Evolutionary conservation across 2,888 invertebrate species (phyloP).

Genomic region (Ecliptopera silaceata): DNA sequence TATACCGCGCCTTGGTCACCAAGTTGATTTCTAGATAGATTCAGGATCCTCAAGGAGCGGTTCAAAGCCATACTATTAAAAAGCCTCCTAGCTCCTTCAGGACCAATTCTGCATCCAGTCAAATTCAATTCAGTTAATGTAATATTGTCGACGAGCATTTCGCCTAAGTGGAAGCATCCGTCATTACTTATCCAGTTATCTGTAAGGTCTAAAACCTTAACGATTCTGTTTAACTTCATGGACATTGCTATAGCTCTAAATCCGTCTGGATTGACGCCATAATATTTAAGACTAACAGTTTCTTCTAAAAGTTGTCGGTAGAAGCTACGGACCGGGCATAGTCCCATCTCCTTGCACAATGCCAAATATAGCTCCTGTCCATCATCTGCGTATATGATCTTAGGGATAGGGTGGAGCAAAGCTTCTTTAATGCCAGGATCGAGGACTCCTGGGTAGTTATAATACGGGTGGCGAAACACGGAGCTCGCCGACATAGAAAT

Average conservation of each 20-base stretch:
- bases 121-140: constrained; percentile 54
- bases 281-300: constrained; percentile 60
- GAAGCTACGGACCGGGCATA: constrained; percentile 53
- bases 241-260: constrained; percentile 61
- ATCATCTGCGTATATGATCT: constrained; percentile 53
- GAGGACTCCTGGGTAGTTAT: constrained; percentile 56
- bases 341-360: constrained; percentile 58
- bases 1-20: constrained; percentile 51
- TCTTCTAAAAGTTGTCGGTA: constrained; percentile 48
- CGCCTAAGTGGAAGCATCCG: constrained; percentile 62
- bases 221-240: constrained; percentile 53
- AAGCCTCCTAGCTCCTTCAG: constrained; percentile 48
- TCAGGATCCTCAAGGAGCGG: constrained; percentile 45
- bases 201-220: constrained; percentile 54
- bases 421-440: constrained; percentile 65
- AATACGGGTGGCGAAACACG: constrained; percentile 59
- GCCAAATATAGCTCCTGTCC: constrained; percentile 63
- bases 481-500: constrained; percentile 58
- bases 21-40: constrained; percentile 55
- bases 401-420: constrained; percentile 46
- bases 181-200: constrained; percentile 62
- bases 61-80: constrained; percentile 48
- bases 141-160: constrained; percentile 55
- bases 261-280: constrained; percentile 55
- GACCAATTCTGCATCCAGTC: constrained; percentile 61